Evolutionary conservation across 2,113 vertebrate genomes (phyloP).

Genomic region (Tetraodon nigroviridis): DNA sequence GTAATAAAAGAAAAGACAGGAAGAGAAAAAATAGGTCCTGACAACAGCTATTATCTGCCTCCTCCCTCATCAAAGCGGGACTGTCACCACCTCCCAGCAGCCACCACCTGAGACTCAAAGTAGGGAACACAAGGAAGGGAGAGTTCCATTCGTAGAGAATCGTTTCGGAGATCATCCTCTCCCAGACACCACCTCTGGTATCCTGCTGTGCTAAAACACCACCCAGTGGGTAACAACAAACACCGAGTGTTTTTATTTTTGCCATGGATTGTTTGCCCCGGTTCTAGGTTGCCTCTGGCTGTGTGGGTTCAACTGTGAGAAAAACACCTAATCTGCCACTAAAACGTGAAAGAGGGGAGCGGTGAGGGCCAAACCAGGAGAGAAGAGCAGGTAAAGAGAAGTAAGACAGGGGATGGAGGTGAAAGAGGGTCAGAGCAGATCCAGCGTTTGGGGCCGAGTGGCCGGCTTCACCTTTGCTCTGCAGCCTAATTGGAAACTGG

Average conservation of each 20-base stretch:
- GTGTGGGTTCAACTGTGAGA: constrained; percentile 10
- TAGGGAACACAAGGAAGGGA: background rate
- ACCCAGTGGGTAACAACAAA: constrained; percentile 6
- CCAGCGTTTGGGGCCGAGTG: constrained; percentile 14
- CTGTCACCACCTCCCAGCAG: constrained; percentile 37
- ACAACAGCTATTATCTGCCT: constrained; percentile 46
- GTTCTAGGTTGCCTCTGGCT: constrained; percentile 3
- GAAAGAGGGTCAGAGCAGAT: background rate
- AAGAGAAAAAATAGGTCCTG: constrained; percentile 18
- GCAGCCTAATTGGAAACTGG: background rate
- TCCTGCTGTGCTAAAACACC: background rate
- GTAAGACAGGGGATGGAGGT: constrained; percentile 1
- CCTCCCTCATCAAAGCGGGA: constrained; percentile 31
- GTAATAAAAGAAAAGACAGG: constrained; percentile 19
- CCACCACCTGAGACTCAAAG: constrained; percentile 21
- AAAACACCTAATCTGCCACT: constrained; percentile 20
- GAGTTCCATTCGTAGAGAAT: constrained; percentile 8
- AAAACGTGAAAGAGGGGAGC: constrained; percentile 12
- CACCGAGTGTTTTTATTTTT: background rate
- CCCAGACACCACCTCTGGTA: background rate
- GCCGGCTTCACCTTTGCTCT: constrained; percentile 25
- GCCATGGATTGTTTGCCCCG: constrained; percentile 11
- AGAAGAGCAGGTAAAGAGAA: background rate
- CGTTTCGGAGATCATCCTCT: background rate
- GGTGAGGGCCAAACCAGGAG: constrained; percentile 1